phyloP scores from a whole-genome alignment of 1,140 invertebrate species.

The Pseudoatta argentina region DNA sequence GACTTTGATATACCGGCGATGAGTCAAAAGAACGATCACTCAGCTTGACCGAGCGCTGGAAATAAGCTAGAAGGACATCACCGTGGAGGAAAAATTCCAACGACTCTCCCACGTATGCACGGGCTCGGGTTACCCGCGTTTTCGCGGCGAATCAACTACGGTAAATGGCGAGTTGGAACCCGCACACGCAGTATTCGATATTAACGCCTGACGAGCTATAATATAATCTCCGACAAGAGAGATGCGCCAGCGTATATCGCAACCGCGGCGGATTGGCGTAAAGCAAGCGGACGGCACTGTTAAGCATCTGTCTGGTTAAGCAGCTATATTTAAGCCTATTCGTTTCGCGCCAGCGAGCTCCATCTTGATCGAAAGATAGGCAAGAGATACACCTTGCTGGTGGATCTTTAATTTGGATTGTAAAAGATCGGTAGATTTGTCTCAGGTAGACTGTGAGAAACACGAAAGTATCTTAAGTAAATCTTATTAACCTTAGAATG shows the following conservation, averaged over 20 bases:
- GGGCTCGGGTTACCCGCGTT: neutral
- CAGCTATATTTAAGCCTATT: constrained; percentile 46
- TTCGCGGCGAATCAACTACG: constrained; percentile 1
- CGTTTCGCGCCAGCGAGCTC: constrained; percentile 41
- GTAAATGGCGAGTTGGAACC: neutral
- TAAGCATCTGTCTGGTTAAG: constrained; percentile 35
- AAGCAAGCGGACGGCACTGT: constrained; percentile 24
- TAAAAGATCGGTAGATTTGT: constrained; percentile 3
- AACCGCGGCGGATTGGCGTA: constrained; percentile 31
- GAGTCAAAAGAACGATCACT: constrained; percentile 62
- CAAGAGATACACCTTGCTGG: neutral
- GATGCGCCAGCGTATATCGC: constrained; percentile 2
- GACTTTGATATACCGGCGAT: neutral
- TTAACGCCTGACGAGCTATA: constrained; percentile 36
- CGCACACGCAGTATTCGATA: constrained; percentile 1
- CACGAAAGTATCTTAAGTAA: neutral
- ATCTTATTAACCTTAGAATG: neutral
- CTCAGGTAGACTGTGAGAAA: neutral
- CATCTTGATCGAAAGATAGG: constrained; percentile 30
- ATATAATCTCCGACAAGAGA: constrained; percentile 30
- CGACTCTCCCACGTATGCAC: constrained; percentile 58
- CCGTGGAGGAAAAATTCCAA: constrained; percentile 52
- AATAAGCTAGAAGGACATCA: constrained; percentile 61
- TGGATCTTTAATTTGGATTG: constrained; percentile 9
- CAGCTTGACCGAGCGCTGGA: constrained; percentile 48